These are phyloP conservation scores for Ladona fulva DNA, from an alignment of 1,140 invertebrate species.

Conservation along the genomic window DNA sequence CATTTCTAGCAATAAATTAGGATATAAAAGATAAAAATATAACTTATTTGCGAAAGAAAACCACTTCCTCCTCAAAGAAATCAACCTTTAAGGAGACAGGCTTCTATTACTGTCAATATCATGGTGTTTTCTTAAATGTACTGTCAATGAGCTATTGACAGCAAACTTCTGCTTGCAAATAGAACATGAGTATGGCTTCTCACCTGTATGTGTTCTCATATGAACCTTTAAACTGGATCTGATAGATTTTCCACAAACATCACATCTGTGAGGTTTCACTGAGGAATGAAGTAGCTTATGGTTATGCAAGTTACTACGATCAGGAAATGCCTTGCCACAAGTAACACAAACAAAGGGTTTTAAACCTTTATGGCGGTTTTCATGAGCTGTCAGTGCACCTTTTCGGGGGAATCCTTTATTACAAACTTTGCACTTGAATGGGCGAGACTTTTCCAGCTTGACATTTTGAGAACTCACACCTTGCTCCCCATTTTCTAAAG, in stretches of 20 bases:
- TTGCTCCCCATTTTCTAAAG: not conserved
- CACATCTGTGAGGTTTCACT: constrained; percentile 48
- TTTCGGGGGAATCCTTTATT: not conserved
- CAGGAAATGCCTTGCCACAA: constrained; percentile 26
- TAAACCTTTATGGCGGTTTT: constrained; percentile 16
- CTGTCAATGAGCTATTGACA: constrained; percentile 40
- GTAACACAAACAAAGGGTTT: constrained; percentile 25
- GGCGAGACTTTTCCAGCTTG: not conserved
- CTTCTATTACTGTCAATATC: not conserved
- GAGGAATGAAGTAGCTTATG: constrained; percentile 30
- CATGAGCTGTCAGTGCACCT: not conserved
- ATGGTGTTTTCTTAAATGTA: constrained; percentile 25
- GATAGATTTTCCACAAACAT: constrained; percentile 43
- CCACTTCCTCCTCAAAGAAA: too few species aligned
- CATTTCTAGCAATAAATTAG: too few species aligned
- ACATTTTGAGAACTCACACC: not conserved
- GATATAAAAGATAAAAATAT: too few species aligned
- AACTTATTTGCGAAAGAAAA: too few species aligned
- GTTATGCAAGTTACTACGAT: not conserved
- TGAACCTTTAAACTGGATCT: constrained; percentile 57
- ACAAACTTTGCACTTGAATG: not conserved
- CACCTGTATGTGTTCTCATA: constrained; percentile 59
- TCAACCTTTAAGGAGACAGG: too few species aligned
- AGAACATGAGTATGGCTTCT: constrained; percentile 67
- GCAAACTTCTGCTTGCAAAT: constrained; percentile 50